Conservation (phyloP, 2,888 invertebrate genomes). For the Drosophila mimetica region DNA sequence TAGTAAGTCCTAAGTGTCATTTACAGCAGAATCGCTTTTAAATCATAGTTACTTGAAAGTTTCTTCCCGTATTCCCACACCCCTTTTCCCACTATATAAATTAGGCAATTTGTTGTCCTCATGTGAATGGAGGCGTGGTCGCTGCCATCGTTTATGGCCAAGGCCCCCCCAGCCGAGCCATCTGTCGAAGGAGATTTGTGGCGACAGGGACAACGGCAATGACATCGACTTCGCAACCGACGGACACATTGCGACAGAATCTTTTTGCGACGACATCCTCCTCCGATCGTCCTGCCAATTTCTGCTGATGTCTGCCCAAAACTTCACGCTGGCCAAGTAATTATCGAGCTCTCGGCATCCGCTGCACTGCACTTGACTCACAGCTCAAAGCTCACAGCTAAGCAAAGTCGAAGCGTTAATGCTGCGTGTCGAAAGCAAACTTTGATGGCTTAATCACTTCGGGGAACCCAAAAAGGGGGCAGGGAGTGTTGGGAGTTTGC, state of each 20-base stretch:
- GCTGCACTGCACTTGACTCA: slow-evolving; percentile 37
- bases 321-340: slow-evolving; percentile 68
- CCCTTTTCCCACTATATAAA: slow-evolving; percentile 55
- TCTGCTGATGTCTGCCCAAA: slow-evolving; percentile 74
- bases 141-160: slow-evolving; percentile 63
- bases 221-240: slow-evolving; percentile 37
- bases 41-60: slow-evolving; percentile 16
- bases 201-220: slow-evolving; percentile 31
- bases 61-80: background rate
- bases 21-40: background rate
- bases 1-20: too few relatives aligned
- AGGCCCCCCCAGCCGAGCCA: slow-evolving; percentile 53
- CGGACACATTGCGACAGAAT: slow-evolving; percentile 58
- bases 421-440: slow-evolving; percentile 76
- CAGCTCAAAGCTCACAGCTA: slow-evolving; percentile 38
- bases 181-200: slow-evolving; percentile 72
- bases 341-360: slow-evolving; percentile 63
- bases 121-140: slow-evolving; percentile 62
- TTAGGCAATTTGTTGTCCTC: slow-evolving; percentile 64
- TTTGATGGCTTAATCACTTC: slow-evolving; percentile 78
- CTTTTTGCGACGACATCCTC: slow-evolving; percentile 40
- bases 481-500: slow-evolving; percentile 16
- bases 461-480: slow-evolving; percentile 33
- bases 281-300: slow-evolving; percentile 51
- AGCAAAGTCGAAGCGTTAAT: slow-evolving; percentile 68